phyloP scores from a whole-genome alignment of 2,797 vertebrate genomes.

The Pygocentrus nattereri region DNA sequence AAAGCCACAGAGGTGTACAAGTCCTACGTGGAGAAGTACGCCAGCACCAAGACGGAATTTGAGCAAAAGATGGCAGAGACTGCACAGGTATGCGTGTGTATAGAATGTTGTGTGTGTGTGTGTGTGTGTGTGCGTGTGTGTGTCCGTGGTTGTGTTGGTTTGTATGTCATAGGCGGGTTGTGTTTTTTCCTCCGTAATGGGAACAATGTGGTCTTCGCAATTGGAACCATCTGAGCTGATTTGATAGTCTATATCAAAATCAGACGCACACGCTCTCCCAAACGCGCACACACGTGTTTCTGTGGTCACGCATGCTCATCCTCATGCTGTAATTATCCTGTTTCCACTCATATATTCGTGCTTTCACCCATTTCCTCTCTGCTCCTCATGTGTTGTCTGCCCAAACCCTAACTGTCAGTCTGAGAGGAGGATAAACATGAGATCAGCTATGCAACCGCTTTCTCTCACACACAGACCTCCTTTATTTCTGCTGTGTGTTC shows the following conservation, averaged over 20 bases:
- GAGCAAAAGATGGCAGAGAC: slow-evolving; percentile 98
- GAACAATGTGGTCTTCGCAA: slow-evolving; percentile 68
- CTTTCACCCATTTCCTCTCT: slow-evolving; percentile 61
- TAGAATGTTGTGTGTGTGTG: slow-evolving; percentile 9
- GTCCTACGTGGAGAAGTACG: slow-evolving; percentile 94
- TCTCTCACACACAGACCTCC: slow-evolving; percentile 28
- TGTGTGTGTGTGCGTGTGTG: slow-evolving; percentile 46
- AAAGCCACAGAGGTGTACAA: slow-evolving; percentile 97
- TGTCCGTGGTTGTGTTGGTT: slow-evolving; percentile 19
- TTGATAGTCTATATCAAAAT: slow-evolving; percentile 79
- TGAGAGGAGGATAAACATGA: slow-evolving; percentile 57
- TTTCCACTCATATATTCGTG: slow-evolving; percentile 70
- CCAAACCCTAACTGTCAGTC: slow-evolving; percentile 58
- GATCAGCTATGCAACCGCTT: slow-evolving; percentile 37
- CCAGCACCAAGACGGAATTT: slow-evolving; percentile 92
- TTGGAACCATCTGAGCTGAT: slow-evolving; percentile 78
- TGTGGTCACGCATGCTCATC: slow-evolving; percentile 64
- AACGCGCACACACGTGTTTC: slow-evolving; percentile 28
- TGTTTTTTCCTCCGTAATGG: slow-evolving; percentile 68
- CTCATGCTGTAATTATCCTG: slow-evolving; percentile 65
- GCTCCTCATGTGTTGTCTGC: slow-evolving; percentile 54
- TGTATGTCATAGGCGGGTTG: slow-evolving; percentile 71
- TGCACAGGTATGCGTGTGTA: slow-evolving; percentile 83
- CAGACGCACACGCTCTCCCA: slow-evolving; percentile 69
- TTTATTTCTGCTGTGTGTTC: slow-evolving; percentile 37